Conservation (phyloP, 2,888 invertebrate species). For the Muschampia plurimacula region DNA sequence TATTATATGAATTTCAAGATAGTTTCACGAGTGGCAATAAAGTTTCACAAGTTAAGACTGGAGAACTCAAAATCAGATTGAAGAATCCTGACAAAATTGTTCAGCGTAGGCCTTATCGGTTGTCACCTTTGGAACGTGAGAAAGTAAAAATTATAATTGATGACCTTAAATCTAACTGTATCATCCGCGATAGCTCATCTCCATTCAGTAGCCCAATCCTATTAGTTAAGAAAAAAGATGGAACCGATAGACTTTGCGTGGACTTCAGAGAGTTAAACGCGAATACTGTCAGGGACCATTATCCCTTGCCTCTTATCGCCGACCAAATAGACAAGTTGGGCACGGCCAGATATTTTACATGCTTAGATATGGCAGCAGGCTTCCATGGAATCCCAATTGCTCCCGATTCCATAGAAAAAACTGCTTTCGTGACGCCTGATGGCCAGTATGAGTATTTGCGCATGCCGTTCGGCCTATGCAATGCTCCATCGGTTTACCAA, state of each 20-base stretch:
- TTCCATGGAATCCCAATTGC: constrained; percentile 49
- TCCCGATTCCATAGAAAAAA: constrained; percentile 42
- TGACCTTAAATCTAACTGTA: not conserved
- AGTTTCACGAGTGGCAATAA: constrained; percentile 15
- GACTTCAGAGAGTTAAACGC: constrained; percentile 48
- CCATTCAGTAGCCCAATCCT: not conserved
- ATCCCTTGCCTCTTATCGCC: constrained; percentile 43
- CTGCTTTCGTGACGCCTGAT: too few relatives aligned
- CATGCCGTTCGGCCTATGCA: constrained; percentile 48
- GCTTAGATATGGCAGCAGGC: constrained; percentile 45
- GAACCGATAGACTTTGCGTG: constrained; percentile 49
- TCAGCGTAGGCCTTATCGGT: not conserved
- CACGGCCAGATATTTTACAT: constrained; percentile 19
- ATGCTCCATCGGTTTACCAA: constrained; percentile 28
- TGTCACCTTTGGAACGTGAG: not conserved
- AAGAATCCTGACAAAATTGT: not conserved
- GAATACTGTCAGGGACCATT: constrained; percentile 47
- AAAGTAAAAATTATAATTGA: not conserved
- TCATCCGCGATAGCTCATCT: not conserved
- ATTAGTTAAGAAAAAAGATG: constrained; percentile 50
- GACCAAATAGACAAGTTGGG: constrained; percentile 29
- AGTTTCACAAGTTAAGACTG: constrained; percentile 38
- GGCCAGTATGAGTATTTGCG: constrained; percentile 40
- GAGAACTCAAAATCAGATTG: not conserved
- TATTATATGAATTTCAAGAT: not conserved